Base-by-base conservation (phyloP, 1,140 invertebrate genomes). In the Maniola jurtina region DNA sequence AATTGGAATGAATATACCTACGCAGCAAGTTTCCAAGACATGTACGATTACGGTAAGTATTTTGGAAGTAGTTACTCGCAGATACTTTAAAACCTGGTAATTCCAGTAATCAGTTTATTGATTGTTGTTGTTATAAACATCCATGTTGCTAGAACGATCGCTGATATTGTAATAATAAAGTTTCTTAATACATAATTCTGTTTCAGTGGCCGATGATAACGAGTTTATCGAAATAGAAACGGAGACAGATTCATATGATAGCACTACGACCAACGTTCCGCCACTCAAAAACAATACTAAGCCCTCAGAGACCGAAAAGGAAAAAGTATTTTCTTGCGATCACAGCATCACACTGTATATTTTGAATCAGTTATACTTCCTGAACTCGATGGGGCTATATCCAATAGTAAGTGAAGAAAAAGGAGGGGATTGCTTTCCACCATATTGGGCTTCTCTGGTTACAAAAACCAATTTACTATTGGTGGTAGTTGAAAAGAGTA, bases 391-490 rank as follows among this genome's bases (percentile, higher is more conserved):
- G 64, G 90, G 90, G 34, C 86, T 87, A 10, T 75, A 83, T 15
- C 85, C 83, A 0, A 77, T 82, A 0, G 77, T 86, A 0, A 73
- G 68, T 9, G 78, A 83, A 15, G 79, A 90, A 35, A 64, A 79
- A 38, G 50, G 66, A 7, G 73, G 78, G 0, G 67, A 73, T 0
- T 90, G 85, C 64, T 76, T 81, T 58, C 84, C 84, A 1, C 74
- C 86, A 79, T 92, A 75, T 78, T 96, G 96, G 88, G 93, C 94
- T 11, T 95, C 95, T 77, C 93, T 93, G 74, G 92, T 96, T 3
- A 94, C 95, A 73, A 93, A 84, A 50, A 89, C 86, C 9, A 98
- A 98, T 91, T 89, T 98, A 56, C 79, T 98, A 9, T 88, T 98
- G 50, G 92, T 98, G 5, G 95, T 97, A 0, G 93, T 96, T 1